Evolutionary conservation across 2,888 invertebrate species (phyloP).

Genomic region (Cerceris rybyensis): DNA sequence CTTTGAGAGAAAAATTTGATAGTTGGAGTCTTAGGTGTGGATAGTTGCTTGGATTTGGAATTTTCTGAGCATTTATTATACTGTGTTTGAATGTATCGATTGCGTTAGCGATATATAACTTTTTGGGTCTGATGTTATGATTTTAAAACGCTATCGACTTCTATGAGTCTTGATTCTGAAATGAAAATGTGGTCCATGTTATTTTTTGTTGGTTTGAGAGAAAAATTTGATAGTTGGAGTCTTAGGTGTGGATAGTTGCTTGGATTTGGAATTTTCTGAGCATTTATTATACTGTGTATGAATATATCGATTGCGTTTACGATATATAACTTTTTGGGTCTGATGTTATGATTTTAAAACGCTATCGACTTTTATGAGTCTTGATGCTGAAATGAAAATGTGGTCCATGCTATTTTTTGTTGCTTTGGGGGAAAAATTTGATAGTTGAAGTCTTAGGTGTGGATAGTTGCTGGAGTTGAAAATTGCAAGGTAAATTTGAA

Average conservation of each 20-base stretch:
- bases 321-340: constrained; percentile 50
- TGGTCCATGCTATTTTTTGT: background rate
- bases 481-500: too few species aligned
- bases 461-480: too few species aligned
- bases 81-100: constrained; percentile 57
- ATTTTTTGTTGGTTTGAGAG: constrained; percentile 19
- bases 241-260: too few species aligned
- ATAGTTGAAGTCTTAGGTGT: too few species aligned
- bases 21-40: too few species aligned
- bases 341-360: constrained; percentile 59
- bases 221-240: too few species aligned
- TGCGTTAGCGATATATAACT: constrained; percentile 58
- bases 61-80: too few species aligned
- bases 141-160: constrained; percentile 63
- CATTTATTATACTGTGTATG: too few species aligned
- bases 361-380: constrained; percentile 73
- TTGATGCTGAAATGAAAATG: constrained; percentile 63
- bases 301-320: constrained; percentile 65
- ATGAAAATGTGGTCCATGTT: background rate
- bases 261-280: too few species aligned
- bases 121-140: constrained; percentile 60
- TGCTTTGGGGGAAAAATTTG: background rate
- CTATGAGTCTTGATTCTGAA: constrained; percentile 75
- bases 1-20: background rate
- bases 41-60: too few species aligned